Base-by-base conservation (phyloP, 2,888 invertebrate species). In the Drosophila imparisetae region DNA sequence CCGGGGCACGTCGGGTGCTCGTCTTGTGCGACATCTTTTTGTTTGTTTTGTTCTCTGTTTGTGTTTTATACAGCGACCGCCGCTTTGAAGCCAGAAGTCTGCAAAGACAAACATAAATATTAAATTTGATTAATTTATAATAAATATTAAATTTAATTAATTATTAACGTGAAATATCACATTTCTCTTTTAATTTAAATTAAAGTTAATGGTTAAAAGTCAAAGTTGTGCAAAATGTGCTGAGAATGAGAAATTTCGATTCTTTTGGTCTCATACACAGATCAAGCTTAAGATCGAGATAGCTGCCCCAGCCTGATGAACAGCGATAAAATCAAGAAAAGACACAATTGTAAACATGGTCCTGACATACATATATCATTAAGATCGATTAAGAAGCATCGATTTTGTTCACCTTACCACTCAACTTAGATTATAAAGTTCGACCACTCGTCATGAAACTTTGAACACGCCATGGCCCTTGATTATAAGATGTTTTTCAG, bases 21-120 rank as follows among this genome's bases (percentile, higher is more conserved):
- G 91, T 84, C 86, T 93, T 92, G 86, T 93, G 93, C 63, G 93
- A 92, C 93, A 93, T 93, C 49, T 75, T 90, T 49, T 29, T 21
- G 4, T 11, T 30, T 29, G 36, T 0, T 55, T 24, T 32, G 8
- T 66, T 59, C 7, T 29, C 18, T 54, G 52, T 4, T 24, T 62
- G 21, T 55, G 1, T 49, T 54, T 60, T 64, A 63, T 50, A 34
- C 42, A 30, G 58, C 29, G 59, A 38, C 48, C 58, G 62, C 63
- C 65, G 53, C 62, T 58, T 50, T 67, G 34, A 45, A 50, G 55
- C 38, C 27, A 40, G 6, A 65, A 53, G 61, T 80, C 83, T 83
- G 66, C 1, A 78, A 84, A 2, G 2, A 0, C 8, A 18, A 27
- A 24, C 8, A 34, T 2, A 10, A 40, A 48, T 29, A 15, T 3